Evolutionary conservation across 2,113 vertebrate genomes (phyloP).

Genomic region (Megaceryle maxima): DNA sequence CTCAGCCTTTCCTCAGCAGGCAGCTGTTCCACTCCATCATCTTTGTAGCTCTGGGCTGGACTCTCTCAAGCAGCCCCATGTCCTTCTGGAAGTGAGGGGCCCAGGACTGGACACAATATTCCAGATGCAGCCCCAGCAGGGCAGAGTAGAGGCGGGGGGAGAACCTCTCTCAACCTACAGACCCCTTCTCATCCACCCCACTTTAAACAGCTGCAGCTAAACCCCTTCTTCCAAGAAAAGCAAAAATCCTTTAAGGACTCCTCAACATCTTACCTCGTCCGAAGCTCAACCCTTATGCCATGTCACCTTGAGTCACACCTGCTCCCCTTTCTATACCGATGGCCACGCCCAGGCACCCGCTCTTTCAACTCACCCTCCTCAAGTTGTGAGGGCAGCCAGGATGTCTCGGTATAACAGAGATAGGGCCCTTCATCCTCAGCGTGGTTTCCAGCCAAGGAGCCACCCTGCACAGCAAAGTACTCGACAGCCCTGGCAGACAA

Average conservation of each 20-base stretch:
- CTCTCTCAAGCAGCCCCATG: no score
- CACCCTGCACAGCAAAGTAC: background rate
- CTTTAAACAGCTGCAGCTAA: background rate
- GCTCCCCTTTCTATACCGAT: fast-evolving
- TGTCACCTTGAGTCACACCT: fast-evolving
- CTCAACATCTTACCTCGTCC: background rate
- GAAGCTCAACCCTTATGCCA: background rate
- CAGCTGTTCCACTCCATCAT: no score
- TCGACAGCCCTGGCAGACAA: background rate
- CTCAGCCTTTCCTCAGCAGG: no score
- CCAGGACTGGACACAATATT: no score
- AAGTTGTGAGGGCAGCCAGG: fast-evolving
- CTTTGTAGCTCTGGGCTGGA: no score
- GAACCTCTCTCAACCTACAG: no score
- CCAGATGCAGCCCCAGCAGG: no score
- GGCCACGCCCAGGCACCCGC: fast-evolving
- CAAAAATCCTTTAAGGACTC: background rate
- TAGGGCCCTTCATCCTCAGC: background rate
- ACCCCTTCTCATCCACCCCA: no score
- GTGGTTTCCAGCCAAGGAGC: background rate
- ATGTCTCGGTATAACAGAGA: fast-evolving
- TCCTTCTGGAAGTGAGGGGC: no score
- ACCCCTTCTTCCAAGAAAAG: background rate
- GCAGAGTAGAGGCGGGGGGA: no score
- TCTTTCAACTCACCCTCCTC: background rate